Evolutionary conservation across 1,140 invertebrate species (phyloP).

Genomic region (Drosophila pseudoobscura): DNA sequence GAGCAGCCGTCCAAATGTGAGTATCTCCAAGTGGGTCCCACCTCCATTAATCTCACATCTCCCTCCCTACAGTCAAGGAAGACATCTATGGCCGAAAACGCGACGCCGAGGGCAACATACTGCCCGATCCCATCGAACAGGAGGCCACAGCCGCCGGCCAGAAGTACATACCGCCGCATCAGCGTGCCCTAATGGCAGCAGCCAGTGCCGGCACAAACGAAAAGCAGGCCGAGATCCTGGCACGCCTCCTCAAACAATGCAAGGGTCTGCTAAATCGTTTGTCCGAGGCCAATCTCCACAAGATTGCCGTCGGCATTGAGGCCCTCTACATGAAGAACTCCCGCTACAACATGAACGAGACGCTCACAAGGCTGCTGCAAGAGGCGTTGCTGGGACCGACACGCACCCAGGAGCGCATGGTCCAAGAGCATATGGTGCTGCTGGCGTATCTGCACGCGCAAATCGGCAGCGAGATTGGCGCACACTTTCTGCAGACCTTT

Average conservation of each 20-base stretch:
- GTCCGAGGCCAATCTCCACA: conserved; percentile 94
- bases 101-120: conserved; percentile 90
- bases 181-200: conserved; percentile 84
- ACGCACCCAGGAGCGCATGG: conserved; percentile 90
- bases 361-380: conserved; percentile 87
- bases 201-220: conserved; percentile 83
- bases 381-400: conserved; percentile 87
- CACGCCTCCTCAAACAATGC: conserved; percentile 89
- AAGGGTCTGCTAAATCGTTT: conserved; percentile 95
- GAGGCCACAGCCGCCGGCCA: conserved; percentile 45
- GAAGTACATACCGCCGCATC: conserved; percentile 93
- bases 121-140: conserved; percentile 81
- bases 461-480: conserved; percentile 94
- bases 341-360: conserved; percentile 92
- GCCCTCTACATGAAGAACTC: conserved; percentile 90
- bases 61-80: conserved; percentile 86
- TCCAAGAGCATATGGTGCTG: conserved; percentile 93
- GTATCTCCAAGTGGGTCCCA: background rate
- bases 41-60: background rate
- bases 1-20: conserved; percentile 19
- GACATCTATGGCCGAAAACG: conserved; percentile 96
- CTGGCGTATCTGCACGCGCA: conserved; percentile 94
- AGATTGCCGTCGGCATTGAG: conserved; percentile 90
- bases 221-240: conserved; percentile 86
- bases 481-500: conserved; percentile 82